phyloP scores from a whole-genome alignment of 2,888 invertebrate species.

The Limnephilus rhombicus region DNA sequence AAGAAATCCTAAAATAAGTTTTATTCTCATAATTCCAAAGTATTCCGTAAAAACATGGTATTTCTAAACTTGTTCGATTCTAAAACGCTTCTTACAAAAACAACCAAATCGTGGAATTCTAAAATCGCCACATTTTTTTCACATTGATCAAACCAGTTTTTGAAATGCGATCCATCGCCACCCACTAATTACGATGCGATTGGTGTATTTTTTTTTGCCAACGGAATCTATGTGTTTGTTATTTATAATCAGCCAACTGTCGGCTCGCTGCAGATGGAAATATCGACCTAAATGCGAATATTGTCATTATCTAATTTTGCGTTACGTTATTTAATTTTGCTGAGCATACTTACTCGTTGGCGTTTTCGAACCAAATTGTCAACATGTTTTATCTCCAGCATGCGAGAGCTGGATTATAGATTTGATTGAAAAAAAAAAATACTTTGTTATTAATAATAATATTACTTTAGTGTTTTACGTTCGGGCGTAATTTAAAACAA shows the following conservation, averaged over 20 bases:
- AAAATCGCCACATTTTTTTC: not conserved
- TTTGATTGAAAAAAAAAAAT: too few relatives aligned
- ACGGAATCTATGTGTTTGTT: not conserved
- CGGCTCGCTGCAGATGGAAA: not conserved
- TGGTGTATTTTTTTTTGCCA: not conserved
- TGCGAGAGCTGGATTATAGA: too few relatives aligned
- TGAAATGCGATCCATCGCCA: slow-evolving; percentile 1
- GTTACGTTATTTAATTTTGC: not conserved
- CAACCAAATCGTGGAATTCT: not conserved
- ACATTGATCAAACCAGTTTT: not conserved
- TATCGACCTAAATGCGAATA: not conserved
- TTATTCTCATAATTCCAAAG: too few relatives aligned
- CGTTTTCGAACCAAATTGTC: too few relatives aligned
- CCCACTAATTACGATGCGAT: not conserved
- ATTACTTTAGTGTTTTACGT: too few relatives aligned
- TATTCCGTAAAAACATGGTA: too few relatives aligned
- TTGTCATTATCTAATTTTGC: not conserved
- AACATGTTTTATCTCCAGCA: too few relatives aligned
- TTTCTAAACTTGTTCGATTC: not conserved
- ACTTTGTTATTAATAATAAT: too few relatives aligned
- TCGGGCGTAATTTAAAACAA: not conserved
- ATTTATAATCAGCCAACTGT: not conserved
- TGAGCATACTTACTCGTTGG: too few relatives aligned
- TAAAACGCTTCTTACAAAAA: not conserved
- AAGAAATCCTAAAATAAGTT: too few relatives aligned